These are phyloP conservation scores for Sebastes cheni DNA, from an alignment of 2,797 vertebrate genomes.

Conservation along the genomic window DNA sequence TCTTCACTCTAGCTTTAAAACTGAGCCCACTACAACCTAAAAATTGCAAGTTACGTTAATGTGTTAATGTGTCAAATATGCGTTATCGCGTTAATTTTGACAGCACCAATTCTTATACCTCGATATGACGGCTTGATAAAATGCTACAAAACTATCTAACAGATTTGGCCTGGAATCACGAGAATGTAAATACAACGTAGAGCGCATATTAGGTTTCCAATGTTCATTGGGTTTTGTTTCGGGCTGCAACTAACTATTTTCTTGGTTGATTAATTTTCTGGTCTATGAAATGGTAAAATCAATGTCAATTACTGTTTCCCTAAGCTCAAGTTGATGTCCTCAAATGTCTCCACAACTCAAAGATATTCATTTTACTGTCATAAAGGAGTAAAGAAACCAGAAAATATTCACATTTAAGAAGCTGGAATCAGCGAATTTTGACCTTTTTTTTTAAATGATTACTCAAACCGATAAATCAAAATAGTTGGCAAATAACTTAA, in stretches of 20 bases:
- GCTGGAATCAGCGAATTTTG: rapidly evolving
- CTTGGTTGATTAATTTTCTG: not conserved
- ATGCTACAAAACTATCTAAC: not conserved
- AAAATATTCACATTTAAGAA: not conserved
- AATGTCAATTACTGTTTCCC: too few species aligned
- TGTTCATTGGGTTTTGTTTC: not conserved
- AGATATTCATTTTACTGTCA: not conserved
- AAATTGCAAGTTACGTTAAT: too few species aligned
- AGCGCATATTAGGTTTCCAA: not conserved
- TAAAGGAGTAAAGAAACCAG: not conserved
- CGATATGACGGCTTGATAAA: too few species aligned
- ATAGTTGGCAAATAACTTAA: not conserved
- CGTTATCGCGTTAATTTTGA: too few species aligned
- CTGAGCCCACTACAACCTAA: too few species aligned
- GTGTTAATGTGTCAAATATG: too few species aligned
- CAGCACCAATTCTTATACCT: not conserved
- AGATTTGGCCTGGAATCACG: not conserved
- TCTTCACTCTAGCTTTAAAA: too few species aligned
- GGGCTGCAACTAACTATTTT: not conserved
- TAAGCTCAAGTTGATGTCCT: too few species aligned
- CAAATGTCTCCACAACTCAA: not conserved
- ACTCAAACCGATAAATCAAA: not conserved
- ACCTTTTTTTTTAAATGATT: not conserved
- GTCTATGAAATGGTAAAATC: too few species aligned
- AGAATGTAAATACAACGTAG: not conserved